A percentile compares a stretch with the other conserved stretches of the same genome.
Evolutionary conservation across 2,113 vertebrate species (phyloP).

Genomic region (Semnornis frantzii): DNA sequence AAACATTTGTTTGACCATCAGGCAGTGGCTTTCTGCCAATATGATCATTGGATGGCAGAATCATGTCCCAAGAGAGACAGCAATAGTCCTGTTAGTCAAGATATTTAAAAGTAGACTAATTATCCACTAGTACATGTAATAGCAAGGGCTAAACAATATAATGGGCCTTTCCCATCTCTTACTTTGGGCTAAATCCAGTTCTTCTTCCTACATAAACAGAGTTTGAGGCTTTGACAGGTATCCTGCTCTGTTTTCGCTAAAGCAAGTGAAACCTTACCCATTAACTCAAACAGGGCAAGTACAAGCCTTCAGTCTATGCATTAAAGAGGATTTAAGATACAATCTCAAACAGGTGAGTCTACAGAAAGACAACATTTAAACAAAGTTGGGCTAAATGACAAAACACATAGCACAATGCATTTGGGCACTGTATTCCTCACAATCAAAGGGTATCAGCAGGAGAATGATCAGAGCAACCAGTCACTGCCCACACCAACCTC

Average conservation of each 20-base stretch:
- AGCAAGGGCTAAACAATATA: not conserved
- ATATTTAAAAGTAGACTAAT: conserved; percentile 24
- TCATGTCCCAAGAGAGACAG: not conserved
- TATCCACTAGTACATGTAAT: not conserved
- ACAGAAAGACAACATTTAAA: not conserved
- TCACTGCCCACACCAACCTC: not conserved
- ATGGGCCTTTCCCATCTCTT: not conserved
- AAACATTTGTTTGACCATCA: conserved; percentile 43
- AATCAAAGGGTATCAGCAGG: not conserved
- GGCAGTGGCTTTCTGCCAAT: conserved; percentile 10
- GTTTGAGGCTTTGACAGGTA: not conserved
- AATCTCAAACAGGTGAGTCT: not conserved
- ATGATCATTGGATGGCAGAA: conserved; percentile 3
- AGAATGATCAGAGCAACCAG: not conserved
- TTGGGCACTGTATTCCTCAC: not conserved
- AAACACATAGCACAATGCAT: not conserved
- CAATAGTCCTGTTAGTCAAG: not conserved
- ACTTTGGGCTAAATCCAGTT: not conserved
- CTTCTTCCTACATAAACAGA: conserved; percentile 6
- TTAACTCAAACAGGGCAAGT: not conserved
- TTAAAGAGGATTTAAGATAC: not conserved
- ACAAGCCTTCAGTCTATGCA: not conserved
- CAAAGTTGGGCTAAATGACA: not conserved
- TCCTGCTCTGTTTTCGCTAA: not conserved
- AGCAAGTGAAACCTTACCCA: not conserved